Evolutionary conservation across 2,888 invertebrate genomes (phyloP).

Genomic region (Cosmia pyralina): DNA sequence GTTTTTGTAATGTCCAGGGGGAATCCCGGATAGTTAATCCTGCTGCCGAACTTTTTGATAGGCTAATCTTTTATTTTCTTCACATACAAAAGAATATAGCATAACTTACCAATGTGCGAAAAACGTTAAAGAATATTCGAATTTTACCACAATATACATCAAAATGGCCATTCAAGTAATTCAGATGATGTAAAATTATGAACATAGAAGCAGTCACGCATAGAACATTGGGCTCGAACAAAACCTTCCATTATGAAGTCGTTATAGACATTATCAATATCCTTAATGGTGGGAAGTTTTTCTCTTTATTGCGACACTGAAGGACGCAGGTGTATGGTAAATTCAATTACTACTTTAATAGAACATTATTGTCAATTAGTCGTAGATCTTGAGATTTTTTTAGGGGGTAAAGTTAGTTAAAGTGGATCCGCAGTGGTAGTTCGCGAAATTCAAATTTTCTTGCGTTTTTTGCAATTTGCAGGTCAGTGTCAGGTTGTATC

Average conservation of each 20-base stretch:
- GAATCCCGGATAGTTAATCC: not conserved
- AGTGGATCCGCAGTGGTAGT: too few relatives aligned
- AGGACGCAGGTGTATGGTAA: conserved; percentile 67
- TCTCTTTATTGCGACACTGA: conserved; percentile 69
- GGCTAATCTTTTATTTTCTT: not conserved
- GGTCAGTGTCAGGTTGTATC: too few relatives aligned
- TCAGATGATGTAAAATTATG: conserved; percentile 53
- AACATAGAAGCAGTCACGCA: conserved; percentile 47
- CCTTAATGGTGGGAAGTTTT: conserved; percentile 72
- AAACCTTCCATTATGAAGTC: conserved; percentile 58
- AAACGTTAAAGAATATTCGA: conserved; percentile 4
- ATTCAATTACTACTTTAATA: conserved; percentile 54
- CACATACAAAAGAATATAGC: not conserved
- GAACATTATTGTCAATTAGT: conserved; percentile 32
- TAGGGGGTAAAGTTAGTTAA: not conserved
- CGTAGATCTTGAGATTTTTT: conserved; percentile 3
- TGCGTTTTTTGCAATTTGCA: too few relatives aligned
- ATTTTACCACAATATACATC: too few relatives aligned
- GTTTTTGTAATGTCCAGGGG: not conserved
- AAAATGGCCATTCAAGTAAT: conserved; percentile 37
- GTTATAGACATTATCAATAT: conserved; percentile 74
- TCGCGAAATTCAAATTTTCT: too few relatives aligned
- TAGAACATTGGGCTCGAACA: conserved; percentile 62
- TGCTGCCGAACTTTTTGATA: not conserved
- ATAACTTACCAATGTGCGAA: not conserved